Percentiles rank a stretch among this genome's conserved stretches.
phyloP scores from a whole-genome alignment of 2,113 vertebrate species.

The Ancistrus triradiatus region DNA sequence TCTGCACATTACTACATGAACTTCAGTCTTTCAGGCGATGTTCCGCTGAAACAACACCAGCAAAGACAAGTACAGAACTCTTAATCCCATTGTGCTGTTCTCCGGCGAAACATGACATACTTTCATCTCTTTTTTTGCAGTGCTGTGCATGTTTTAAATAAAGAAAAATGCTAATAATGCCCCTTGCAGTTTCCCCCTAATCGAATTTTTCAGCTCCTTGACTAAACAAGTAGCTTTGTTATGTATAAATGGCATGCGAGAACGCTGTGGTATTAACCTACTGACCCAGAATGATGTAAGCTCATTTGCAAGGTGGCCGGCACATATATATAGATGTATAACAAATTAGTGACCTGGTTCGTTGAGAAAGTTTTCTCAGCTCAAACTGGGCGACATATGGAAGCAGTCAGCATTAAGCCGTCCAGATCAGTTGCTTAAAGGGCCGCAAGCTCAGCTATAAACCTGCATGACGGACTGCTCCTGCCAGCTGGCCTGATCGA shows the following conservation, averaged over 20 bases:
- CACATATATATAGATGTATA: slow-evolving; percentile 24
- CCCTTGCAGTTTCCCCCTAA: too few species aligned
- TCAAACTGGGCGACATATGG: slow-evolving; percentile 60
- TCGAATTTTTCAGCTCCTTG: too few species aligned
- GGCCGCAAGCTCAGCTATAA: slow-evolving; percentile 49
- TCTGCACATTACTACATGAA: slow-evolving; percentile 24
- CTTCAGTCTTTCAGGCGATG: slow-evolving; percentile 10
- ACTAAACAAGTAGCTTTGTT: too few species aligned
- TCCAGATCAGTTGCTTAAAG: slow-evolving; percentile 58
- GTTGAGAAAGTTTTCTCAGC: slow-evolving; percentile 25
- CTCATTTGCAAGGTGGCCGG: slow-evolving; percentile 22
- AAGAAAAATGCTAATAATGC: too few species aligned
- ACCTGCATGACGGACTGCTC: slow-evolving; percentile 60
- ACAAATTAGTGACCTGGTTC: slow-evolving; percentile 30
- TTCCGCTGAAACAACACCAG: slow-evolving; percentile 18
- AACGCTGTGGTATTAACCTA: slow-evolving; percentile 33
- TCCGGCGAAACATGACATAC: not conserved
- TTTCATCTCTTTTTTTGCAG: not conserved
- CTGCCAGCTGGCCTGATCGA: slow-evolving; percentile 45
- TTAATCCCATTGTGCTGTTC: not conserved
- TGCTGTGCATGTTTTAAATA: too few species aligned
- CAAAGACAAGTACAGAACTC: slow-evolving; percentile 16
- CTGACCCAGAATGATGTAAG: slow-evolving; percentile 2
- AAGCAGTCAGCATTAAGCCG: slow-evolving; percentile 62
- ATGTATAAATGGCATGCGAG: slow-evolving; percentile 15